Evolutionary conservation across 1,140 invertebrate species (phyloP).

Genomic region (Onthophagus taurus): DNA sequence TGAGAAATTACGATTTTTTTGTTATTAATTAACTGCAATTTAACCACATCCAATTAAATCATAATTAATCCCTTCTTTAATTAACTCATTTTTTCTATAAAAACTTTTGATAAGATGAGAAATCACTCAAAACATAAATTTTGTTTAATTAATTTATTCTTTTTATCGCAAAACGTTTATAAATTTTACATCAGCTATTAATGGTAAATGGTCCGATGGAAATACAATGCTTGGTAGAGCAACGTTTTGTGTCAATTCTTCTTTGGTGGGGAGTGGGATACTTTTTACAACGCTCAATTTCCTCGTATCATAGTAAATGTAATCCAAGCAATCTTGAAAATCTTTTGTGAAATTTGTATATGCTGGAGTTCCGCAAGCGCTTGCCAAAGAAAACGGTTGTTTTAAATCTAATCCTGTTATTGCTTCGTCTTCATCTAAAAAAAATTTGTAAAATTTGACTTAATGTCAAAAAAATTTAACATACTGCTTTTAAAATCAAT

Average conservation of each 20-base stretch:
- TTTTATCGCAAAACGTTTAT: too few species aligned
- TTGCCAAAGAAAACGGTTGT: conserved; percentile 54
- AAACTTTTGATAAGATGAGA: neutral
- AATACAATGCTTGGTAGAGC: conserved; percentile 80
- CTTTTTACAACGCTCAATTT: conserved; percentile 57
- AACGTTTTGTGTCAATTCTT: conserved; percentile 61
- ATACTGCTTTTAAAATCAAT: conserved; percentile 72
- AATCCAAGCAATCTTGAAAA: conserved; percentile 85
- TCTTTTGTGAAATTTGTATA: conserved; percentile 81
- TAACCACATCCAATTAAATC: too few species aligned
- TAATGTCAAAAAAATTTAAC: conserved; percentile 28
- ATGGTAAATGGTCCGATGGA: conserved; percentile 88
- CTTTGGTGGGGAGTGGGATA: conserved; percentile 68
- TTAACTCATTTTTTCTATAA: neutral
- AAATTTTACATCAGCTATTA: conserved; percentile 70
- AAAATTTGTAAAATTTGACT: conserved; percentile 3
- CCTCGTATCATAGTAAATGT: conserved; percentile 75
- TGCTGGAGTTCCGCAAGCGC: conserved; percentile 64
- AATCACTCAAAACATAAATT: neutral
- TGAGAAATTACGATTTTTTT: too few species aligned
- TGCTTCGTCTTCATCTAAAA: conserved; percentile 53
- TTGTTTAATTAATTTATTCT: conserved; percentile 38
- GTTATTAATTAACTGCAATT: too few species aligned
- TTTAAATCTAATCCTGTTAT: conserved; percentile 48
- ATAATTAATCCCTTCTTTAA: neutral